These are phyloP conservation scores for Pachydiplax longipennis DNA, from an alignment of 2,888 invertebrate species.

Conservation along the genomic window DNA sequence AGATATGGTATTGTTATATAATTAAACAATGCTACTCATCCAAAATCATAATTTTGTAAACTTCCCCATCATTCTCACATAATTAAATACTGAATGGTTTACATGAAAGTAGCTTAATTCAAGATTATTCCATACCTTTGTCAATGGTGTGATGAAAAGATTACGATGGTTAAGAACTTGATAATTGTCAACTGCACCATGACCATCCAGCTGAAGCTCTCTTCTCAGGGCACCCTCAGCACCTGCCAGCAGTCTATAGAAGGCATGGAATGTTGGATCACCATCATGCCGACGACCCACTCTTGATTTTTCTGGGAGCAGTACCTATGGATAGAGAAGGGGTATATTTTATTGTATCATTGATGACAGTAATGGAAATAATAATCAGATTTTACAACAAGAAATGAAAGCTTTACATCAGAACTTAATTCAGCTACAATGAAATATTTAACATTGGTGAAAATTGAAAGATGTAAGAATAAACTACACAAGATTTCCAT, in stretches of 20 bases:
- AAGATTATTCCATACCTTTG: constrained; percentile 62
- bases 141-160: constrained; percentile 78
- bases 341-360: constrained; percentile 50
- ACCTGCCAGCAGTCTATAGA: constrained; percentile 79
- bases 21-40: no score
- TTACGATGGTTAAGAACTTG: constrained; percentile 60
- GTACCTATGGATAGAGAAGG: constrained; percentile 59
- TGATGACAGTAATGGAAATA: background rate
- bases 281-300: constrained; percentile 74
- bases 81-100: no score
- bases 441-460: no score
- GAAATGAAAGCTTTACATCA: background rate
- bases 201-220: constrained; percentile 81
- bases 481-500: no score
- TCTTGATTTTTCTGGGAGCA: constrained; percentile 81
- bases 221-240: constrained; percentile 78
- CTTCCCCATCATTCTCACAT: no score
- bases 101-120: no score
- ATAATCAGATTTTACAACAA: background rate
- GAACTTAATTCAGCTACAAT: background rate
- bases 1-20: no score
- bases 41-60: no score
- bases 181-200: constrained; percentile 65
- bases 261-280: constrained; percentile 74
- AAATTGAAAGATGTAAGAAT: no score